Evolutionary conservation across 1,140 invertebrate species (phyloP).

Genomic region (Tribolium madens): DNA sequence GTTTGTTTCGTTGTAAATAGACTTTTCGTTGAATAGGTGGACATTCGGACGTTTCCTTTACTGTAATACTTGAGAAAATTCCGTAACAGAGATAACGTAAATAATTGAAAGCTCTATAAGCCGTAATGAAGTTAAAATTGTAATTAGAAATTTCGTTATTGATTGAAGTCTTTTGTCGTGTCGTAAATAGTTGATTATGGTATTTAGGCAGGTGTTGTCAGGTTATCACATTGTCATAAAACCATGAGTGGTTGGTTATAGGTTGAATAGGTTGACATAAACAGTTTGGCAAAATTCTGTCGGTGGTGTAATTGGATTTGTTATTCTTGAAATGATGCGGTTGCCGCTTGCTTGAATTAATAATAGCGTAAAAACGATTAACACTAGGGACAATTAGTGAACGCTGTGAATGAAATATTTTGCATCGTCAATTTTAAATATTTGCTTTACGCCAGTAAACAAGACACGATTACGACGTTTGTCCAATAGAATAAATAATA

Average conservation of each 20-base stretch:
- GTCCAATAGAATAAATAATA: too few species aligned
- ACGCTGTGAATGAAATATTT: slow-evolving; percentile 31
- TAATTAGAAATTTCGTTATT: background rate
- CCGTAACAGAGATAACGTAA: background rate
- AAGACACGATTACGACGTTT: too few species aligned
- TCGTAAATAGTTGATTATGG: background rate
- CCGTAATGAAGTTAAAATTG: background rate
- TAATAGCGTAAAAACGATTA: slow-evolving; percentile 34
- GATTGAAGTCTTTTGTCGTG: background rate
- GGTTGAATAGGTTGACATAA: slow-evolving; percentile 20
- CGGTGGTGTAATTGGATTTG: slow-evolving; percentile 26
- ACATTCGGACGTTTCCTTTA: slow-evolving; percentile 10
- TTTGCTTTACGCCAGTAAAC: too few species aligned
- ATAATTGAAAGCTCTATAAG: background rate
- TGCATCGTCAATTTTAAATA: too few species aligned
- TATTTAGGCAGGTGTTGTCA: background rate
- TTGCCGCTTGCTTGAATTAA: slow-evolving; percentile 16
- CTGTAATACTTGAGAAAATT: too few species aligned
- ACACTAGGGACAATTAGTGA: slow-evolving; percentile 31
- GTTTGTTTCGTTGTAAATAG: background rate
- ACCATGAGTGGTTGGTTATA: background rate
- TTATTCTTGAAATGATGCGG: slow-evolving; percentile 28
- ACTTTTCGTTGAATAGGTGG: slow-evolving; percentile 7
- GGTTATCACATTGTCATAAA: background rate
- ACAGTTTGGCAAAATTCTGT: slow-evolving; percentile 30